A percentile compares a stretch with the other conserved stretches of the same genome.
These are phyloP conservation scores for Dicrostonyx torquatus DNA, from an alignment of 2,797 vertebrate genomes.

Conservation along the genomic window DNA sequence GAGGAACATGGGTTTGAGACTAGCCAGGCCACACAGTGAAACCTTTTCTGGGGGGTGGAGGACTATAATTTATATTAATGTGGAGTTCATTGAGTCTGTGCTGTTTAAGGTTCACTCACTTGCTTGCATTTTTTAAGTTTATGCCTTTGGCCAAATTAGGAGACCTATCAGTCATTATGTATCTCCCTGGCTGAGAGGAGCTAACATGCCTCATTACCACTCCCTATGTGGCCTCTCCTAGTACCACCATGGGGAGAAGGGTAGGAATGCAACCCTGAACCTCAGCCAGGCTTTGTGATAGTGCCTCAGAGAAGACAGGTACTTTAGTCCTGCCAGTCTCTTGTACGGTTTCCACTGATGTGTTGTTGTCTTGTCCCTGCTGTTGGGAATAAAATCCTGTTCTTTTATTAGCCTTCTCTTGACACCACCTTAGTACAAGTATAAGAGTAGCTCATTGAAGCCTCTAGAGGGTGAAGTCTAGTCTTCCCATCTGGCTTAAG, in stretches of 20 bases:
- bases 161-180: not conserved
- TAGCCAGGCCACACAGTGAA: not conserved
- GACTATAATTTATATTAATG: not conserved
- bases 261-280: not conserved
- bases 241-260: not conserved
- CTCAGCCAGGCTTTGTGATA: not conserved
- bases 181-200: not conserved
- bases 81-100: not conserved
- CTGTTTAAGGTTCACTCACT: not conserved
- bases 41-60: not conserved
- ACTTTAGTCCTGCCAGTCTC: not conserved
- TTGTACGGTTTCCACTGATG: not conserved
- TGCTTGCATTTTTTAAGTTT: slow-evolving; percentile 5
- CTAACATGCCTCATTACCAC: not conserved
- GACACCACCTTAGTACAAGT: not conserved
- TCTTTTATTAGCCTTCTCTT: not conserved
- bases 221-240: not conserved
- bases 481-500: not conserved
- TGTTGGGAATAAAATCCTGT: not conserved
- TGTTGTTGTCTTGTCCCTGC: not conserved
- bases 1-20: not conserved
- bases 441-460: not conserved
- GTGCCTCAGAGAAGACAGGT: not conserved
- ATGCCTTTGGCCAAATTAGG: not conserved
- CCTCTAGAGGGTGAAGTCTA: not conserved